phyloP scores from a whole-genome alignment of 2,888 invertebrate genomes.

The Tiliacea citrago region DNA sequence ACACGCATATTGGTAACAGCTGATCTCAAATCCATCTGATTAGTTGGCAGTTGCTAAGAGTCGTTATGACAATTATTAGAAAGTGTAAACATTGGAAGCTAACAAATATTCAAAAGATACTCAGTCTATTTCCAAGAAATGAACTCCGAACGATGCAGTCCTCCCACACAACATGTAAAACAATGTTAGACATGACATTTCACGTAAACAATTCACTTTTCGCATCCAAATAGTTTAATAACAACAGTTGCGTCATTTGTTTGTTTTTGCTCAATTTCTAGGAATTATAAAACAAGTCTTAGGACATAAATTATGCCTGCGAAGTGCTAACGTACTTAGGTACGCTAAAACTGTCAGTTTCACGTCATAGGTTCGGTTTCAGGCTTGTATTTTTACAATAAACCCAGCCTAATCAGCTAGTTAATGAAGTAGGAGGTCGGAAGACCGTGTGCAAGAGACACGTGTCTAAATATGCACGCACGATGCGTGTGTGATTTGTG shows the following conservation, averaged over 20 bases:
- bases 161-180: constrained; percentile 23
- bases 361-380: constrained; percentile 15
- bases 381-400: constrained; percentile 13
- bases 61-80: neutral
- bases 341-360: constrained; percentile 17
- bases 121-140: constrained; percentile 21
- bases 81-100: constrained; percentile 13
- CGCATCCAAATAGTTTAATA: constrained; percentile 20
- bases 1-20: neutral
- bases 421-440: constrained; percentile 27
- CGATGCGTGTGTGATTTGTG: neutral
- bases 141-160: neutral
- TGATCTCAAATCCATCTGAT: neutral
- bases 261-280: constrained; percentile 35
- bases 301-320: neutral
- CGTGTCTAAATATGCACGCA: neutral
- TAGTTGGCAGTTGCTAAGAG: neutral
- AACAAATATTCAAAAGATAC: constrained; percentile 5
- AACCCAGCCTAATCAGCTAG: constrained; percentile 12
- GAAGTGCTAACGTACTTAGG: neutral
- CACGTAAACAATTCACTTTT: constrained; percentile 36
- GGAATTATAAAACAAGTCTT: constrained; percentile 16
- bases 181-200: constrained; percentile 50
- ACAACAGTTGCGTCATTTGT: constrained; percentile 30
- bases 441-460: neutral